Base-by-base conservation (phyloP, 2,113 vertebrate genomes). In the Morone chrysops region DNA sequence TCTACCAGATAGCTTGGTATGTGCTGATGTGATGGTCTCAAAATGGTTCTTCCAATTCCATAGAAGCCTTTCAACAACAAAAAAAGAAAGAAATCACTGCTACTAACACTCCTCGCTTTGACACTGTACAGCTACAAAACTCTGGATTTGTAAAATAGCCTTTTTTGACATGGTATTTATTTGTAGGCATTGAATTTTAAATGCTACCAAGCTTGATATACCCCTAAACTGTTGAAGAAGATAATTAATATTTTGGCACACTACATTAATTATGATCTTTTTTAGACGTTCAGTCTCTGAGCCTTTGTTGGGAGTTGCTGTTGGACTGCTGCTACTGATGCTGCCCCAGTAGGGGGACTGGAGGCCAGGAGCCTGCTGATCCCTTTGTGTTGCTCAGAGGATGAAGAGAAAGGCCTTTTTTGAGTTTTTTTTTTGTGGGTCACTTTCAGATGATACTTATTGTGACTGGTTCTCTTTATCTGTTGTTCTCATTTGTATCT, bases 71-170 rank as follows among this genome's bases (percentile, higher is more conserved):
- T 70, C 17, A 69, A 77, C 70, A 68, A 25, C 50, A 40, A 7
- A 17, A 65, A 61, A 72, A 51, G 31, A 43, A 11, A 75, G 47
- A 48, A 41, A 12, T 4, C 8, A 43, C 16, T 41, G 36, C 56
- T 88, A 88, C 82, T 86, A 83, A 93, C 91, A 88, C 90, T 93
- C 82, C 82, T 60, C 18, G 71, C 76, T 90, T 82, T 50, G 53
- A 88, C 75, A 51, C 70, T 85, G 41, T 75, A 86, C 41, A 79
- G 70, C 79, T 83, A 56, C 62, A 81, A 66, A 84, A 68, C 67
- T 84, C 70, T 86, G 76, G 83, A 85, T 85, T 87, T 87, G 59
- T 82, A 72, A 78, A 78, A 66, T 72, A 85, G 61, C 57, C 51
- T 73, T 65, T 70, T 80, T 66, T 61, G 25, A 70, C 50, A 31